Evolutionary conservation across 2,888 invertebrate genomes (phyloP), one percentile per base, ranked within the genome.

Genomic region (Rhyacophila evoluta): DNA sequence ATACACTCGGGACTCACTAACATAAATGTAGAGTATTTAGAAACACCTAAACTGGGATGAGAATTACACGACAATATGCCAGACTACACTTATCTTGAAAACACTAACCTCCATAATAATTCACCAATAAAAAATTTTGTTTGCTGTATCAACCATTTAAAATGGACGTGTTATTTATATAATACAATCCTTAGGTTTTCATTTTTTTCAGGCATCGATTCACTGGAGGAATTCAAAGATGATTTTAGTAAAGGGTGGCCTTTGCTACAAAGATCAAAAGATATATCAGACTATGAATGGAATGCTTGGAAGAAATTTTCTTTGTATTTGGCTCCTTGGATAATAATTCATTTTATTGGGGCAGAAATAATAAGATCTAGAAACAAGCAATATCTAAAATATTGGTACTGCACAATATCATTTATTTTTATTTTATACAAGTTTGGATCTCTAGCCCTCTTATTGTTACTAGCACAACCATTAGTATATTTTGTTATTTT

Each of bases 231-330:
- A 10, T 76, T 69, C 5, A 74, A 73, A 69, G 73, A 69, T 75
- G 93, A 92, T 84, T 91, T 93, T 83, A 85, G 85, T 82, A 86
- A 88, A 74, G 93, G 93, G 36, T 93, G 92, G 92, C 83, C 84
- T 8, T 86, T 91, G 83, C 83, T 92, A 71, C 85, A 87, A 29
- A 88, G 91, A 83, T 89, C 89, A 81, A 91, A 91, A 87, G 95
- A 95, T 87, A 86, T 88, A 27, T 91, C 94, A 19, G 95, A 95
- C 86, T 88, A 90, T 84, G 95, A 95, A 88, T 95, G 95, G 95
- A 90, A 87, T 84, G 88, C 90, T 77, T 93, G 92, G 90, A 90
- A 91, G 83, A 90, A 87, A 82, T 89, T 91, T 76, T 85, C 92
- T 74, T 85, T 86, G 68, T 86, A 85, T 81, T 85, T 91, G 74